Base-by-base conservation (phyloP, 2,888 invertebrate genomes). In the Saturnia pavonia region DNA sequence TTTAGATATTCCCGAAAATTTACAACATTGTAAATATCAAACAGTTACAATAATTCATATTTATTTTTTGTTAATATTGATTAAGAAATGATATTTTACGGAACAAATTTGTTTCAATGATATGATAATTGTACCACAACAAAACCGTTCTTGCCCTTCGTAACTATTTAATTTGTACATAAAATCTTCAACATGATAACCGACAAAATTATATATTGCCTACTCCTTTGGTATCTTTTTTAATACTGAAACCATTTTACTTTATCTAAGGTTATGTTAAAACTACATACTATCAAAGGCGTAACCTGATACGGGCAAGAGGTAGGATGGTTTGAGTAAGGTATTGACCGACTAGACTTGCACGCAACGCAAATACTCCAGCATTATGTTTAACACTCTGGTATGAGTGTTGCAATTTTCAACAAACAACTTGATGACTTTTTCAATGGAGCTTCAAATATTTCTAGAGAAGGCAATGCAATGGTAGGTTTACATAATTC, bases 21-120 rank as follows among this genome's bases (percentile, higher is more conserved):
- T 60, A 27, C 12, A 60, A 60, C 57, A 27, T 27, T 60, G 57
- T 60, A 60, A 25, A 54, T 22, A 54, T 60, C 27, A 60, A 27
- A 60, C 2, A 27, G 25, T 60, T 54, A 22, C 11, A 60, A 16
- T 27, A 25, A 60, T 27, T 60, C 34, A 2, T 4, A 34, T 34
- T 27, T 14, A 27, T 60, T 12, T 8, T 60, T 57, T 25, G 12
- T 12, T 57, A 0, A 14, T 60, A 27, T 25, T 27, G 11, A 6
- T 0, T 12, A 27, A 27, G 27, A 6, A 60, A 27, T 60, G 57
- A 60, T 60, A 60, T 60, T 60, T 27, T 60, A 4, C 57, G 12
- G 27, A 27, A 60, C 57, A 60, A 60, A 27, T 27, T 60, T 60
- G 57, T 60, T 60, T 60, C 14, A 60, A 60, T 60, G 57, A 60